Base-by-base conservation (phyloP, 2,113 vertebrate species). In the Vicugna pacos region DNA sequence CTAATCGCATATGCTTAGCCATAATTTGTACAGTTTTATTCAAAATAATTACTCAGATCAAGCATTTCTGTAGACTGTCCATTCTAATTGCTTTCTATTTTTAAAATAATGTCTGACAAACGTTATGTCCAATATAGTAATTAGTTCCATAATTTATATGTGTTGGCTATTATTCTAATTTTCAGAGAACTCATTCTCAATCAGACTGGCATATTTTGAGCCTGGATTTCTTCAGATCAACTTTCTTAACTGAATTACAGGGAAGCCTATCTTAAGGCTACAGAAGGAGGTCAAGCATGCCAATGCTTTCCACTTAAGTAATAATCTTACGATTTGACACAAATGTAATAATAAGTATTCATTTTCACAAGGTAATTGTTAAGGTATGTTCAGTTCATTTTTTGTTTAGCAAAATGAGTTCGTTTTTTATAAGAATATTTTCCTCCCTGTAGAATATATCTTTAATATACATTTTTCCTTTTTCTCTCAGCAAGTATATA, bases 371-470 rank as follows among this genome's bases (percentile, higher is more conserved):
- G 89, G 32, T 22, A 92, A 58, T 76, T 85, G n/a, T 76, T 92
- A 70, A 70, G 35, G 64, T 75, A 89, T 76, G 32, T 77, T 88
- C 38, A 83, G 28, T 93, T 93, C 58, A 35, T 62, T 89, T 73
- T 75, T 97, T 90, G 15, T 62, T 93, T 75, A 80, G 35, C 28
- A 80, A 89, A 89, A 75, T 85, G 20, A 92, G 52, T 87, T 42
- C 38, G 38, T 42, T 80, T 65, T 92, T 56, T 56, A 73, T 32
- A 12, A n/a, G 26, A 72, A 16, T 84, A 38, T 56, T 83, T 62
- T 69, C 20, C 35, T 67, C 7, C 14, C n/a, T 75, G 38, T 38
- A 67, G 19, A 52, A 73, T 72, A 10, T 8, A 80, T 80, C 14
- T 90, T 86, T 73, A 80, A 84, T 77, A 52, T 22, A 48, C 24